Percentiles rank a stretch among this genome's conserved stretches.
Evolutionary conservation across 1,140 invertebrate genomes (phyloP).

Genomic region (Trinorchestia longiramus): DNA sequence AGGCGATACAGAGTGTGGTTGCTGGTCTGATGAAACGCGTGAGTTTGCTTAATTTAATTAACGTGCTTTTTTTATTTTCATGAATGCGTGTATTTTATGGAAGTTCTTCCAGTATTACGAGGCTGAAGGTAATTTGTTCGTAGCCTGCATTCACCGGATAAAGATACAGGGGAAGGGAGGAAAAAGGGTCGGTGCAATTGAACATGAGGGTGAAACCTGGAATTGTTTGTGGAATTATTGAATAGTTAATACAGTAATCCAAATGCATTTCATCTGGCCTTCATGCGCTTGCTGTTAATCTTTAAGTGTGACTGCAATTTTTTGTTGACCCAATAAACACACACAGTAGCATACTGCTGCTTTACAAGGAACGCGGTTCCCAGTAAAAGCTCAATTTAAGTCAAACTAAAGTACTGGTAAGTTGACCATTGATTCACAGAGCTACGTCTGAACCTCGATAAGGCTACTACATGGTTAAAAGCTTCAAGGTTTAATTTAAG

Average conservation of each 20-base stretch:
- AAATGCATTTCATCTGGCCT: background rate
- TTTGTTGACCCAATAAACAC: background rate
- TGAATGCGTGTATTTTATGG: background rate
- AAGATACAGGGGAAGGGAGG: background rate
- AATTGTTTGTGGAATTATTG: background rate
- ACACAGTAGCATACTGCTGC: background rate
- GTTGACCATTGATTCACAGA: no score
- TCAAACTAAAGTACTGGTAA: no score
- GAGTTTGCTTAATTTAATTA: no score
- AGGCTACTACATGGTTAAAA: no score
- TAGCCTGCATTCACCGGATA: background rate
- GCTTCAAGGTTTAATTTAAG: no score
- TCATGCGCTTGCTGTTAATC: background rate
- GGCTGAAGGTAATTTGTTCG: background rate
- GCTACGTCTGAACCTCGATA: no score
- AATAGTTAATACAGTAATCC: background rate
- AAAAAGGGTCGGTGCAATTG: no score
- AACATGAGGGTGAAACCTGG: background rate
- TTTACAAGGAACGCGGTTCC: background rate
- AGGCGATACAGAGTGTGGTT: no score
- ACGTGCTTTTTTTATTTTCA: background rate
- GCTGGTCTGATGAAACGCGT: no score
- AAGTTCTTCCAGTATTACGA: background rate
- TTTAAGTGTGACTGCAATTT: background rate
- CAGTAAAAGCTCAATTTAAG: no score